phyloP scores from a whole-genome alignment of 2,888 invertebrate species.

The Cryptocheilus praepositus region DNA sequence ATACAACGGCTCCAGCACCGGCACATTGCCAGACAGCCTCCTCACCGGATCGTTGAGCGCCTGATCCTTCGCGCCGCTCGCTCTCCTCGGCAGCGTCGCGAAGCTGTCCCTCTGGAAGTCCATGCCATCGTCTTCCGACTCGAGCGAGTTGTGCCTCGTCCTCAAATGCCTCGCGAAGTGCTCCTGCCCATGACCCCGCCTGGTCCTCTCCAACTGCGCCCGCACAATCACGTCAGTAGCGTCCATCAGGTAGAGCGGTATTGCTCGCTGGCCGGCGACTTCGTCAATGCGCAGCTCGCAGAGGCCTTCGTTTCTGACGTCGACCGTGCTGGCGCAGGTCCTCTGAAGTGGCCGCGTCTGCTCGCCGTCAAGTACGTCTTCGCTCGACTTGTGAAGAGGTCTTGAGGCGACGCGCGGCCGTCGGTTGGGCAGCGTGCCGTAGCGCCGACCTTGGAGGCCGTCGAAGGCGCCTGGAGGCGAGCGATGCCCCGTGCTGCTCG shows the following conservation, averaged over 20 bases:
- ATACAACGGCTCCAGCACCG: slow-evolving; percentile 73
- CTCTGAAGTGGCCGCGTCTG: slow-evolving; percentile 43
- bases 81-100: slow-evolving; percentile 66
- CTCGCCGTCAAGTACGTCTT: slow-evolving; percentile 63
- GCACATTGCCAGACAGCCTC: slow-evolving; percentile 66
- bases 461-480: too few relatives aligned
- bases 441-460: slow-evolving; percentile 39
- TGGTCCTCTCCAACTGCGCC: slow-evolving; percentile 53
- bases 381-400: slow-evolving; percentile 64
- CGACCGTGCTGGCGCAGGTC: slow-evolving; percentile 54
- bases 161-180: slow-evolving; percentile 24
- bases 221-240: slow-evolving; percentile 66
- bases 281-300: slow-evolving; percentile 15
- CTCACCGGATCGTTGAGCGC: slow-evolving; percentile 54
- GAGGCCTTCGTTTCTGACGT: slow-evolving; percentile 42
- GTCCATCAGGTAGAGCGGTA: slow-evolving; percentile 57
- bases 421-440: slow-evolving; percentile 65
- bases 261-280: too few relatives aligned
- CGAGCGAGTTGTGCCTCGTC: slow-evolving; percentile 61
- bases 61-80: slow-evolving; percentile 57
- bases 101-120: slow-evolving; percentile 38
- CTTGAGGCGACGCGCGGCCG: slow-evolving; percentile 45
- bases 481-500: too few relatives aligned
- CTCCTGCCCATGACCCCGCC: slow-evolving; percentile 7
- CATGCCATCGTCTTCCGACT: slow-evolving; percentile 51